Evolutionary conservation across 2,797 vertebrate species (phyloP), one percentile per base, ranked within the genome.

Genomic region (Sciaenops ocellatus): DNA sequence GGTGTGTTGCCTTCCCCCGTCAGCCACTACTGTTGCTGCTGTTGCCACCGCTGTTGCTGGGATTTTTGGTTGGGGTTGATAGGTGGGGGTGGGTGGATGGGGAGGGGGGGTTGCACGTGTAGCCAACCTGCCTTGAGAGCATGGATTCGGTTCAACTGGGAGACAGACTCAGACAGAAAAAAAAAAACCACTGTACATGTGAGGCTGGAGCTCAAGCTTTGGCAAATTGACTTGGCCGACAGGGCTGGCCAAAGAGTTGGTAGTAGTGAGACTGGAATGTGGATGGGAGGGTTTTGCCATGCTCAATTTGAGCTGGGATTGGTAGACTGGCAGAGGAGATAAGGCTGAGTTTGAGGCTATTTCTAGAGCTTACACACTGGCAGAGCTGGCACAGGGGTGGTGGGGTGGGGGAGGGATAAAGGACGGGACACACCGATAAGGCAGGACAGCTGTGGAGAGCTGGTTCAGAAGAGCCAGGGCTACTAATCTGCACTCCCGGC

Each of bases 291-390:
- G 73, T 28, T 86, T 82, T 74, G 76, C 79, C 73, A 80, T 30
- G 89, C 77, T 89, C 86, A 89, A 85, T 92, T 90, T 85, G 73
- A 88, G 78, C 82, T 46, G 22, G 78, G 82, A 88, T 82, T 87
- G 88, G 92, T 79, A 57, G 81, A 83, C 87, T 87, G 89, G 86
- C 79, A 82, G 61, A 56, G 51, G 38, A 80, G 72, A 78, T 73
- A 66, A 74, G 67, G 67, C 55, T 20, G 73, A 85, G 71, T 77
- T 76, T 34, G 66, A 66, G 84, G 86, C 78, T 91, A 90, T 91
- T 92, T 90, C 76, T 78, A 69, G 85, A 87, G 79, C 76, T 85
- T 66, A 65, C 46, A 82, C 81, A 65, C 65, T 75, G 76, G 69
- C 56, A 78, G 79, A 48, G 76, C 70, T 71, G 82, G 74, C 71